A percentile compares a stretch with the other conserved stretches of the same genome.
These are phyloP conservation scores for Nestor notabilis DNA, from an alignment of 2,113 vertebrate genomes.

Conservation along the genomic window DNA sequence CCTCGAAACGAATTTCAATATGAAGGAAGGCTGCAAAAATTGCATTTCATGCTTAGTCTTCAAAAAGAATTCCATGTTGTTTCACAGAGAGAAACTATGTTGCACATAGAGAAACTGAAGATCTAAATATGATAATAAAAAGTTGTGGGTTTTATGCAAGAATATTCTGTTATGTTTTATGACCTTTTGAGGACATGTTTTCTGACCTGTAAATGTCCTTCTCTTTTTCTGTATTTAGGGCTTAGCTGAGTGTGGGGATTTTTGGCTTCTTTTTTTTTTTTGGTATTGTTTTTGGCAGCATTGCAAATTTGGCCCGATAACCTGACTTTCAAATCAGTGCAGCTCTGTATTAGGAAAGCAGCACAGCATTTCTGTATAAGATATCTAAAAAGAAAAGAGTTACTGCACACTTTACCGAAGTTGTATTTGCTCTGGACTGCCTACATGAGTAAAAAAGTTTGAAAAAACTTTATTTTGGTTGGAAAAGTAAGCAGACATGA, in stretches of 20 bases:
- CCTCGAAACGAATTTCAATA: background rate
- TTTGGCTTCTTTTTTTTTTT: background rate
- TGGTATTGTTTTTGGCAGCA: background rate
- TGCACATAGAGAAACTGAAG: background rate
- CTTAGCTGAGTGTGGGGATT: background rate
- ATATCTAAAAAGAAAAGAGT: background rate
- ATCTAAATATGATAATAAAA: background rate
- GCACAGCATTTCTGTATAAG: background rate
- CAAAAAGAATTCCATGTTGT: background rate
- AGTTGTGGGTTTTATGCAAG: background rate
- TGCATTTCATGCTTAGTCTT: background rate
- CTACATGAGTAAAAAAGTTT: background rate
- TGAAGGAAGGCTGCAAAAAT: background rate
- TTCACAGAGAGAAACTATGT: background rate
- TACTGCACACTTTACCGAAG: background rate
- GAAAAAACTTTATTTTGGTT: conserved; percentile 56
- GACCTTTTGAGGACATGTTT: background rate
- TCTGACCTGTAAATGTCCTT: background rate
- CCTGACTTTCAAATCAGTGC: background rate
- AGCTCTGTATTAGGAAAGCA: background rate
- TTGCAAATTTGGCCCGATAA: background rate
- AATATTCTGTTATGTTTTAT: background rate
- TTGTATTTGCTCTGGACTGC: background rate
- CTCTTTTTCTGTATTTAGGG: background rate
- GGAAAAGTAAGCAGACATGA: conserved; percentile 65